Base-by-base conservation (phyloP, 2,797 vertebrate species). In the Eutrigla gurnardus region DNA sequence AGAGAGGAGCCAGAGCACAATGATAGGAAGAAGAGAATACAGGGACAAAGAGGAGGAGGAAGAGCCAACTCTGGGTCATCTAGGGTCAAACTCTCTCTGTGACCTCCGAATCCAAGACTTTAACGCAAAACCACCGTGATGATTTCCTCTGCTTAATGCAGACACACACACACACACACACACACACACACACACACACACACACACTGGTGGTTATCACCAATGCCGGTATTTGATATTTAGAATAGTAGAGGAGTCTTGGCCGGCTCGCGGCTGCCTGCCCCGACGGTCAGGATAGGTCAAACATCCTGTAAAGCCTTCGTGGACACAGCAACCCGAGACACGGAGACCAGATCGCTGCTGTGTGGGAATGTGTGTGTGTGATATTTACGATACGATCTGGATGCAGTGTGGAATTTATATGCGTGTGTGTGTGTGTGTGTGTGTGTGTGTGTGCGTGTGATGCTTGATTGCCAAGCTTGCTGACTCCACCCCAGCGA, bases 251-350 rank as follows among this genome's bases (percentile, higher is more conserved):
- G 80, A 86, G 69, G 82, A 80, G 69, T 68, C 81, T 81, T 75
- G 81, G 81, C 83, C 50, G 49, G 35, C 86, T 55, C 0, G 39
- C 47, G 70, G 79, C 72, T 11, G 55, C 58, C 78, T 73, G 82
- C 70, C 68, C 82, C 14, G 25, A 40, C 77, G 59, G 73, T 79
- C 85, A 81, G 70, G 70, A 74, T 71, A 90, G 87, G 88, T 92
- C 91, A 91, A 82, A 85, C 88, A 90, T 88, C 70, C 83, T 92
- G 91, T 91, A 88, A 88, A 92, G 89, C 82, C 88, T 88, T 82
- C 82, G 89, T 91, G 90, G 90, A 91, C 88, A 86, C 84, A 88
- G 89, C 80, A 84, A 85, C 77, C 54, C 6, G 70, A 89, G 80
- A 72, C 71, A 12, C 55, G 36, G 83, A 77, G 78, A 86, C 83